These are phyloP conservation scores for Zygogramma bicolorata DNA, from an alignment of 2,888 invertebrate genomes.

Conservation along the genomic window DNA sequence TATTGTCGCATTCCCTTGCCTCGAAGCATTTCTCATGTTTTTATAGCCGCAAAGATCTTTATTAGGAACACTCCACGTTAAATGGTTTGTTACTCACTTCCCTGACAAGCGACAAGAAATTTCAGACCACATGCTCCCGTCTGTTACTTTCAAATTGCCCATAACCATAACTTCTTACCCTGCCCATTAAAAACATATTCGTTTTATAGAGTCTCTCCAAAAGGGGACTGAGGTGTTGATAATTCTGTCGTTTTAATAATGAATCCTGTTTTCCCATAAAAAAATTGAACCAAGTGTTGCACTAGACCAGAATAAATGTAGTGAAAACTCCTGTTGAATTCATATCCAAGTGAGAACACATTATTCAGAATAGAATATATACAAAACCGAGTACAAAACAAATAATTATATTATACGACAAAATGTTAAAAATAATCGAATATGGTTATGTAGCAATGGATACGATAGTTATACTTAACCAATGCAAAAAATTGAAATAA, in stretches of 20 bases:
- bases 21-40: constrained; percentile 22
- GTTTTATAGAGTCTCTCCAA: not conserved
- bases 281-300: too few relatives aligned
- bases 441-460: too few relatives aligned
- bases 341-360: too few relatives aligned
- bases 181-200: constrained; percentile 19
- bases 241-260: not conserved
- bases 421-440: too few relatives aligned
- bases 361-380: too few relatives aligned
- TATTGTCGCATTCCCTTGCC: constrained; percentile 4
- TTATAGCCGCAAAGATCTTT: constrained; percentile 24
- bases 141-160: constrained; percentile 22
- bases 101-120: constrained; percentile 13
- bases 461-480: too few relatives aligned
- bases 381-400: too few relatives aligned
- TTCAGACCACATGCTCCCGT: constrained; percentile 21
- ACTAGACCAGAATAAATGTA: too few relatives aligned
- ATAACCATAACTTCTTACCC: constrained; percentile 18
- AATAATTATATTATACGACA: too few relatives aligned
- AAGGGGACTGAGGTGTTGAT: not conserved
- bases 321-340: too few relatives aligned
- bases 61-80: constrained; percentile 29
- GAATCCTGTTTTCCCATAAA: too few relatives aligned
- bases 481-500: too few relatives aligned
- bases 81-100: constrained; percentile 24